phyloP scores from a whole-genome alignment of 2,888 invertebrate species.

The Lasioglossum lativentre region DNA sequence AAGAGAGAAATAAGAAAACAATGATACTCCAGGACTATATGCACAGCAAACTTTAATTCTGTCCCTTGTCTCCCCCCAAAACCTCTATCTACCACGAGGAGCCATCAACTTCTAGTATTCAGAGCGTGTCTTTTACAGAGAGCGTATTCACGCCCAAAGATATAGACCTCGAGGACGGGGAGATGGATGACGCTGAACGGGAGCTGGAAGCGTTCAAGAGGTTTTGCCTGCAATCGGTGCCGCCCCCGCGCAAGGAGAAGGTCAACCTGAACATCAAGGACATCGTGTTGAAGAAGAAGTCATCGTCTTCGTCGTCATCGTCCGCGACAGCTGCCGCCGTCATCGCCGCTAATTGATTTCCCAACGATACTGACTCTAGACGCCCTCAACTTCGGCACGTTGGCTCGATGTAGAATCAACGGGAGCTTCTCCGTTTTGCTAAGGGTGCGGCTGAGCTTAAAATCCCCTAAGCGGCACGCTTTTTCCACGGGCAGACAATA shows the following conservation, averaged over 20 bases:
- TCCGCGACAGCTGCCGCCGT: constrained; percentile 75
- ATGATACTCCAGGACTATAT: constrained; percentile 16
- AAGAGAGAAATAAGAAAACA: constrained; percentile 4
- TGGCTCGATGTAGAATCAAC: constrained; percentile 30
- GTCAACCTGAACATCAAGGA: constrained; percentile 93
- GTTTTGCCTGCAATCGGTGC: constrained; percentile 93
- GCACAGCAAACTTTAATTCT: constrained; percentile 42
- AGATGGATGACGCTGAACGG: constrained; percentile 92
- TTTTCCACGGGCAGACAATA: constrained; percentile 18
- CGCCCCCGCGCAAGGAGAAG: constrained; percentile 91
- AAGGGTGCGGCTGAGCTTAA: not conserved
- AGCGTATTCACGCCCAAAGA: constrained; percentile 94
- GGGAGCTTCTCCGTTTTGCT: not conserved
- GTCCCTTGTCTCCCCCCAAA: not conserved
- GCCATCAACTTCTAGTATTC: constrained; percentile 75
- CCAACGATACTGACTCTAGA: constrained; percentile 21
- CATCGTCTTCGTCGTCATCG: constrained; percentile 75
- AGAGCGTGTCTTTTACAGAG: constrained; percentile 83
- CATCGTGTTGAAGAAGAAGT: constrained; percentile 89
- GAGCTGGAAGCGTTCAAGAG: constrained; percentile 95
- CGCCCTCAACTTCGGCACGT: constrained; percentile 16
- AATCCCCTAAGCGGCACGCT: not conserved
- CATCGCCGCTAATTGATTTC: constrained; percentile 80
- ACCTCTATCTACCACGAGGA: not conserved
- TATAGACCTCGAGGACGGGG: constrained; percentile 91